A percentile compares a stretch with the other conserved stretches of the same genome.
phyloP scores from a whole-genome alignment of 1,140 invertebrate species.

The Dysdera silvatica region DNA sequence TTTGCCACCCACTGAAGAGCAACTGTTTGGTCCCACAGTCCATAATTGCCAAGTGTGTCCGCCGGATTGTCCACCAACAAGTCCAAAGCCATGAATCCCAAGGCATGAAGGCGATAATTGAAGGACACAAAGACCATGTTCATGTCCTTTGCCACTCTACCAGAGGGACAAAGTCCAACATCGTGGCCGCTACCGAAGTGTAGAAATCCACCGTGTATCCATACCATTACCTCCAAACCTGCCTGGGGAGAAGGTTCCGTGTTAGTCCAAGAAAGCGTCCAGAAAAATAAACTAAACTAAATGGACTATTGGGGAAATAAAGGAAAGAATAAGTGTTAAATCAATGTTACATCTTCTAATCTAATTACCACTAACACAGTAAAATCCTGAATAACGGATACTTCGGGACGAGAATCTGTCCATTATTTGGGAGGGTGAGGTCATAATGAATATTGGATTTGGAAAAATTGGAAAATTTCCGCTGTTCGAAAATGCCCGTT shows the following conservation, averaged over 20 bases:
- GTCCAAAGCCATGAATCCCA: conserved; percentile 52
- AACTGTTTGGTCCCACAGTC: conserved; percentile 45
- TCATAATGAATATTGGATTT: no score
- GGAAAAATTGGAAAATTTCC: no score
- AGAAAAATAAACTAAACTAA: background rate
- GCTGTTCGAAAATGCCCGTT: no score
- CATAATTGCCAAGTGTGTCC: conserved; percentile 31
- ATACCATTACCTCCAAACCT: conserved; percentile 65
- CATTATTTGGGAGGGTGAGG: no score
- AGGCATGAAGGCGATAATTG: conserved; percentile 91
- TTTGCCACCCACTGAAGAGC: conserved; percentile 45
- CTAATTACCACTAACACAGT: no score
- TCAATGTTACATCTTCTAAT: no score
- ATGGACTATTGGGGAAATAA: no score
- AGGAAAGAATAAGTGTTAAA: no score
- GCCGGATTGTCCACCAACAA: background rate
- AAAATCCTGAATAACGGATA: no score
- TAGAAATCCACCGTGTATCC: conserved; percentile 80
- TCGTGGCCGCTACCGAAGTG: conserved; percentile 28
- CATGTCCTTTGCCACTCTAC: conserved; percentile 17
- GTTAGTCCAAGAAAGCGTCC: background rate
- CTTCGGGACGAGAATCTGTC: no score
- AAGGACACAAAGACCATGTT: conserved; percentile 64
- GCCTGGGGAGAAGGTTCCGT: background rate
- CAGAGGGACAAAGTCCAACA: conserved; percentile 16